Evolutionary conservation across 2,888 invertebrate genomes (phyloP).

Genomic region (Ceraclea dissimilis): DNA sequence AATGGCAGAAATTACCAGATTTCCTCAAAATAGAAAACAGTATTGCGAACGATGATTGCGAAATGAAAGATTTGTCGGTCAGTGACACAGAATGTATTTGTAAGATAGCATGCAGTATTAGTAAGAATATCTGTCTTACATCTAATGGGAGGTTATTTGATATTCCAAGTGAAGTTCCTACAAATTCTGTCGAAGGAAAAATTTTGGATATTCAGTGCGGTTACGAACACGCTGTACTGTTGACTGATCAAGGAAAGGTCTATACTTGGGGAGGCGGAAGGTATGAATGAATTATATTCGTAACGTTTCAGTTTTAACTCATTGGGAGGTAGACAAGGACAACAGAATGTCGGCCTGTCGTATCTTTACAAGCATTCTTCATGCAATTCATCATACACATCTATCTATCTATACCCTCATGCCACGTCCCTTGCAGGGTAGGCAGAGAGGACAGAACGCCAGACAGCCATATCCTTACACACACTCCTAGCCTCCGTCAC

Average conservation of each 20-base stretch:
- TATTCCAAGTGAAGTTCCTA: conserved; percentile 52
- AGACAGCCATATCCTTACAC: too few relatives aligned
- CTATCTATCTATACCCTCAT: too few relatives aligned
- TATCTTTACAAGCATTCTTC: too few relatives aligned
- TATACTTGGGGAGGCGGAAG: conserved; percentile 79
- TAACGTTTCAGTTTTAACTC: not conserved
- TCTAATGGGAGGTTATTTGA: conserved; percentile 50
- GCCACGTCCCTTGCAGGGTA: too few relatives aligned
- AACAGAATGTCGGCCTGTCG: not conserved
- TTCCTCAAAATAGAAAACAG: conserved; percentile 5
- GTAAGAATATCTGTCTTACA: conserved; percentile 41
- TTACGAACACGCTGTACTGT: conserved; percentile 68
- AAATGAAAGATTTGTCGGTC: not conserved
- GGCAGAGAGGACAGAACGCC: too few relatives aligned
- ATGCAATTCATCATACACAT: too few relatives aligned
- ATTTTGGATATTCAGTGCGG: conserved; percentile 65
- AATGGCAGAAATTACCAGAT: conserved; percentile 24
- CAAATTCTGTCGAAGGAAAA: conserved; percentile 43
- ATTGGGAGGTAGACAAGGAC: not conserved
- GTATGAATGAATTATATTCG: conserved; percentile 39
- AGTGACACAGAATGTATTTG: not conserved
- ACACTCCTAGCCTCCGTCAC: too few relatives aligned
- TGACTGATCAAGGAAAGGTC: conserved; percentile 64
- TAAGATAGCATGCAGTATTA: conserved; percentile 41
- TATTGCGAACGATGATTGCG: not conserved